Evolutionary conservation across 2,113 vertebrate genomes (phyloP).

Genomic region (Calyptommatus sinebrachiatus): DNA sequence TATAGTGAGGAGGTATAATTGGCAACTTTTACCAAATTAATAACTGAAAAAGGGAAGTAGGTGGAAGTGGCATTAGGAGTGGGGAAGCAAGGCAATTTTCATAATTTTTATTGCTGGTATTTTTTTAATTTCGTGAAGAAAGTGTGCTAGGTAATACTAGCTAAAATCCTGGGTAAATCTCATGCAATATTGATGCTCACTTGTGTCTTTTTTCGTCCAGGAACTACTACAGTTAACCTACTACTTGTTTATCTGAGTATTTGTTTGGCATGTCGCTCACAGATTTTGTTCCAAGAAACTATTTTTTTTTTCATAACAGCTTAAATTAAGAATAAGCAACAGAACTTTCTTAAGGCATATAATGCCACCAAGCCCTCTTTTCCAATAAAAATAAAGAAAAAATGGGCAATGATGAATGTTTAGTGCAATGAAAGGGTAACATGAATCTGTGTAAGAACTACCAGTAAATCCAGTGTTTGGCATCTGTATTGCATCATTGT

Average conservation of each 20-base stretch:
- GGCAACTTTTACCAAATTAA: conserved; percentile 61
- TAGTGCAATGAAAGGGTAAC: not conserved
- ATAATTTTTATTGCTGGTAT: conserved; percentile 53
- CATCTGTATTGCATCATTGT: not conserved
- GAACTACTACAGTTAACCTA: not conserved
- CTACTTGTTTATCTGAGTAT: not conserved
- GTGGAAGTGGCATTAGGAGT: conserved; percentile 23
- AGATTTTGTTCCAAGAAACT: not conserved
- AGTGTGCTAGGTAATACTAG: conserved; percentile 45
- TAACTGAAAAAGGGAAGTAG: conserved; percentile 25
- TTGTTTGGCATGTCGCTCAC: not conserved
- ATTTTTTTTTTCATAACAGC: not conserved
- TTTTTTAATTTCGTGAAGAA: conserved; percentile 46
- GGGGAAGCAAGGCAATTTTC: conserved; percentile 31
- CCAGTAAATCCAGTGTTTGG: not conserved
- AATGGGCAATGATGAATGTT: not conserved
- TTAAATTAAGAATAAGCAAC: not conserved
- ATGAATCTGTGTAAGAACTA: too few relatives aligned
- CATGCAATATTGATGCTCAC: not conserved
- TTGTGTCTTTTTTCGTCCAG: not conserved
- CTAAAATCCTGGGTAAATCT: not conserved
- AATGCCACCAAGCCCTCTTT: not conserved
- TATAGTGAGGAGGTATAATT: conserved; percentile 63
- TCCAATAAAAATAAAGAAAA: not conserved
- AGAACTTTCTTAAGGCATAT: not conserved